Percentiles rank a stretch among this genome's conserved stretches.
These are phyloP conservation scores for Perca fluviatilis DNA, from an alignment of 2,113 vertebrate species.

Conservation along the genomic window DNA sequence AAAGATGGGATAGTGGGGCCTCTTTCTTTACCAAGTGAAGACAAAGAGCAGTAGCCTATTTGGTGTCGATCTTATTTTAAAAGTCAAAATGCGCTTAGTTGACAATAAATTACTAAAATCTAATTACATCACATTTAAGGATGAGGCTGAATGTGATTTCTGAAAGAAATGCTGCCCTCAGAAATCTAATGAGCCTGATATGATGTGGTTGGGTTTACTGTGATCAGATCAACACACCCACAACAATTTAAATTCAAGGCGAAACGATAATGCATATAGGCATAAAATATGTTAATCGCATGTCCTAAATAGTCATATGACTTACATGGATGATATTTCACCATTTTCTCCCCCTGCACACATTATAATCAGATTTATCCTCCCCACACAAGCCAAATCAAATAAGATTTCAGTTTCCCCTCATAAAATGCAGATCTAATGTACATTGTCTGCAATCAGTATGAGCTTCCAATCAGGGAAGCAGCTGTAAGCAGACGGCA, in stretches of 20 bases:
- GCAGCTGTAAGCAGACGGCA: conserved; percentile 36
- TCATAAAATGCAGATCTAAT: conserved; percentile 1
- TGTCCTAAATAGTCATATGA: neutral
- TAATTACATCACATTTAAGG: neutral
- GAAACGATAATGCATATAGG: neutral
- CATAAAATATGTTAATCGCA: neutral
- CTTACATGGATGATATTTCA: neutral
- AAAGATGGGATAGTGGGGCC: neutral
- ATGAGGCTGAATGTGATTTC: neutral
- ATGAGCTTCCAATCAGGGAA: conserved; percentile 32
- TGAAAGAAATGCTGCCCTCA: neutral
- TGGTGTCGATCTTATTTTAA: neutral
- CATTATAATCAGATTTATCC: neutral
- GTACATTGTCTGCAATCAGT: conserved; percentile 10
- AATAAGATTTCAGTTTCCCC: neutral
- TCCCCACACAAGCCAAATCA: neutral
- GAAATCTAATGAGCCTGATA: neutral
- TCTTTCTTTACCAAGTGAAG: too few relatives aligned
- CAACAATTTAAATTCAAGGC: neutral
- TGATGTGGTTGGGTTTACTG: too few relatives aligned
- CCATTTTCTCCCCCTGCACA: neutral
- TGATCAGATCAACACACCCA: neutral
- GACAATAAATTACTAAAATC: neutral
- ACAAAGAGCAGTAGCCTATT: neutral
- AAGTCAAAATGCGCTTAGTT: neutral